Evolutionary conservation across 2,113 vertebrate species (phyloP).

Genomic region (Arenaria interpres): DNA sequence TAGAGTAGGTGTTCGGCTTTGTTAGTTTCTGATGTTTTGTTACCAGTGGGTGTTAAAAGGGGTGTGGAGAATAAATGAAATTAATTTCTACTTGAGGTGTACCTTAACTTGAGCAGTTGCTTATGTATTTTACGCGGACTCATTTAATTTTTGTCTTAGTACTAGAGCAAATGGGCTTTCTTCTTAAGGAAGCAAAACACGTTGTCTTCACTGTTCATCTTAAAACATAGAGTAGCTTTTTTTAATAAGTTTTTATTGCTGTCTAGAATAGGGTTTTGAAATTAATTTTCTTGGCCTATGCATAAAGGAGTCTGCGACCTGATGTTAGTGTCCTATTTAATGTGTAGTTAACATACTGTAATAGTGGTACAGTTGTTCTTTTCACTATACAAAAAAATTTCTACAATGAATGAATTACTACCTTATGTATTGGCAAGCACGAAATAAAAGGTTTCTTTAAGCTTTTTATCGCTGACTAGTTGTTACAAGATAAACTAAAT

Average conservation of each 20-base stretch:
- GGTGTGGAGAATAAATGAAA: neutral
- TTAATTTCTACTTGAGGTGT: neutral
- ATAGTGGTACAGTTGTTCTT: neutral
- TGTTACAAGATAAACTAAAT: conserved; percentile 54
- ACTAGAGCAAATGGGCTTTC: neutral
- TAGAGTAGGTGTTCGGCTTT: neutral
- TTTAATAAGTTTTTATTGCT: neutral
- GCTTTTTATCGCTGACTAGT: conserved; percentile 26
- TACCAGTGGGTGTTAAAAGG: neutral
- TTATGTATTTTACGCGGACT: neutral
- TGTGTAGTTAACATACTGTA: neutral
- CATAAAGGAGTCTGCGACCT: conserved; percentile 21
- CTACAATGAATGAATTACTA: neutral
- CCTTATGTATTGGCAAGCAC: neutral
- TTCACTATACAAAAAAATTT: neutral
- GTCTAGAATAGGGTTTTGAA: neutral
- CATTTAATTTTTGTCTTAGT: neutral
- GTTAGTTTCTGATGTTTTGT: neutral
- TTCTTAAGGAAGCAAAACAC: neutral
- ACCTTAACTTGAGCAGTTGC: neutral
- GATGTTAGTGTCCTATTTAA: conserved; percentile 37
- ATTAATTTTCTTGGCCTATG: conserved; percentile 31
- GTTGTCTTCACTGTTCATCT: neutral
- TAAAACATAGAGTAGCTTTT: neutral
- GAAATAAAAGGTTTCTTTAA: conserved; percentile 21